Percentiles rank a stretch among this genome's conserved stretches.
Evolutionary conservation across 2,113 vertebrate species (phyloP).

Genomic region (Cheirogaleus medius): DNA sequence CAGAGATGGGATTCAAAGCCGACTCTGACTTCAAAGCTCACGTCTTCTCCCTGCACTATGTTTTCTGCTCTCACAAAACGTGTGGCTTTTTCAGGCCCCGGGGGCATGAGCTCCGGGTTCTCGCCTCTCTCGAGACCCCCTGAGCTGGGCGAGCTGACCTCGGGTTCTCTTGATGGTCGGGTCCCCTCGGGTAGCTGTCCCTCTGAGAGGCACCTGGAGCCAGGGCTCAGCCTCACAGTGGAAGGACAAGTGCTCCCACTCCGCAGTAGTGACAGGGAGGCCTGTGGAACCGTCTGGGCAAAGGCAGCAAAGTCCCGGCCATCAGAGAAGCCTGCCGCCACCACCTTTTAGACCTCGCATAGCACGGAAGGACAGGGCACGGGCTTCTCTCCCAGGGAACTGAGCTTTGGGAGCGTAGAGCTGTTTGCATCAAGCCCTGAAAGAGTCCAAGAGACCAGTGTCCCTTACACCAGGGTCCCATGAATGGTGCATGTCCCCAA

Average conservation of each 20-base stretch:
- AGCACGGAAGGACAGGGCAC: not conserved
- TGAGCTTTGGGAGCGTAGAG: not conserved
- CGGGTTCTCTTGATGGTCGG: not conserved
- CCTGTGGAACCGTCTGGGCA: not conserved
- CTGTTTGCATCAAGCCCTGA: not conserved
- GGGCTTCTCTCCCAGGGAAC: too few relatives aligned
- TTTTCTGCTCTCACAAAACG: not conserved
- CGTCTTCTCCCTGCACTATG: accelerated
- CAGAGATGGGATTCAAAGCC: not conserved
- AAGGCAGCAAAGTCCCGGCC: not conserved
- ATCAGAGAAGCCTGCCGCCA: not conserved
- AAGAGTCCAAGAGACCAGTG: not conserved
- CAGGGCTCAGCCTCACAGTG: accelerated
- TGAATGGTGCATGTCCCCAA: not conserved
- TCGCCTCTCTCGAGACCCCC: not conserved
- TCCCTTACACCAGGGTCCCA: too few relatives aligned
- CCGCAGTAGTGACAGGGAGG: not conserved
- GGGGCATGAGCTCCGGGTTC: accelerated
- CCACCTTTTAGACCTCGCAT: not conserved
- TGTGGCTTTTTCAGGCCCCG: accelerated
- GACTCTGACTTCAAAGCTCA: not conserved
- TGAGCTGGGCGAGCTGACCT: not conserved
- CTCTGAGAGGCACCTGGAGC: not conserved
- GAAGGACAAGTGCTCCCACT: not conserved
- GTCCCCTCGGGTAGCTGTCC: not conserved